These are phyloP conservation scores for Sparidentex hasta DNA, from an alignment of 2,797 vertebrate species.

Conservation along the genomic window DNA sequence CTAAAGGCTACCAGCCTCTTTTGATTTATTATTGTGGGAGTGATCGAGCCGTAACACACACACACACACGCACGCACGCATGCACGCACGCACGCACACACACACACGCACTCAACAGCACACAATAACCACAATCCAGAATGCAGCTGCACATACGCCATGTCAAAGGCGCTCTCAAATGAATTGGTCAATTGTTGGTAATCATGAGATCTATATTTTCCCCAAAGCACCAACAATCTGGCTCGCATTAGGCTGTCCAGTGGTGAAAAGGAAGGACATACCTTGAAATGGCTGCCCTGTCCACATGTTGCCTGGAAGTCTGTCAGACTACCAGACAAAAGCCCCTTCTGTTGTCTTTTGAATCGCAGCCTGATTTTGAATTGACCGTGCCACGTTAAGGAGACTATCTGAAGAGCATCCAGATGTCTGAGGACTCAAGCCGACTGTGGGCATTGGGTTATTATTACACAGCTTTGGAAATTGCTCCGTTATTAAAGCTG, in stretches of 20 bases:
- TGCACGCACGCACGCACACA: conserved; percentile 28
- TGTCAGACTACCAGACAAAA: conserved; percentile 73
- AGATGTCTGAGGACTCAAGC: conserved; percentile 72
- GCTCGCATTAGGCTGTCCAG: conserved; percentile 72
- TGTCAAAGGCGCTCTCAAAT: conserved; percentile 76
- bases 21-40: conserved; percentile 74
- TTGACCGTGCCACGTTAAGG: conserved; percentile 45
- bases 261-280: conserved; percentile 64
- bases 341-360: conserved; percentile 70
- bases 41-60: conserved; percentile 46
- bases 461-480: conserved; percentile 71
- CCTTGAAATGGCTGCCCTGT: conserved; percentile 64
- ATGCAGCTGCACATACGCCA: conserved; percentile 72
- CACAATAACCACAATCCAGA: conserved; percentile 59
- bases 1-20: conserved; percentile 70
- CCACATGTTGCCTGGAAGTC: conserved; percentile 72
- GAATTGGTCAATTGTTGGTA: conserved; percentile 83
- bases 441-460: conserved; percentile 54
- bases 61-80: conserved; percentile 18
- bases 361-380: conserved; percentile 52
- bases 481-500: conserved; percentile 73
- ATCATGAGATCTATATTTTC: conserved; percentile 81
- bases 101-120: neutral
- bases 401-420: conserved; percentile 67
- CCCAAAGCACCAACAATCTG: conserved; percentile 74